Conservation (phyloP, 2,113 vertebrate genomes). For the Hystrix brachyura region DNA sequence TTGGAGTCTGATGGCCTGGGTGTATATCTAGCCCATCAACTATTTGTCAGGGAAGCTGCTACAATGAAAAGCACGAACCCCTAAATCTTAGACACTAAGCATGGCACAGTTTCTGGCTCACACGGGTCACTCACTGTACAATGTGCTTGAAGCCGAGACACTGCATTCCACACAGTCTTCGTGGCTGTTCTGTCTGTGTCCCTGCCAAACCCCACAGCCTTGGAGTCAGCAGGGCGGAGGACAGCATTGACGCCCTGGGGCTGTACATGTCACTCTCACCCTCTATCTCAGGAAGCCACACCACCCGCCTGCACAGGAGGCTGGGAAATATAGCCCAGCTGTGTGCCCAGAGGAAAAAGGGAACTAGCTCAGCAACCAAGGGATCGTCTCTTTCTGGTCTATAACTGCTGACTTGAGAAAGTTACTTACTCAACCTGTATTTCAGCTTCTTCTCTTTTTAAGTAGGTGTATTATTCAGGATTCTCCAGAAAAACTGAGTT, state of each 20-base stretch:
- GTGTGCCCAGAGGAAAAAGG: neutral
- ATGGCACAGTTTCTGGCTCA: neutral
- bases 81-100: neutral
- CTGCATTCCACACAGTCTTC: neutral
- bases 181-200: neutral
- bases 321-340: neutral
- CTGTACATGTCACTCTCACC: neutral
- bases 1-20: neutral
- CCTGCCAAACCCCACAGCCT: neutral
- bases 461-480: neutral
- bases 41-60: slow-evolving; percentile 14
- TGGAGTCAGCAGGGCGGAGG: neutral
- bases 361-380: neutral
- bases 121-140: neutral
- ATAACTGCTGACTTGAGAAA: slow-evolving; percentile 9
- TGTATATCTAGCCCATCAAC: neutral
- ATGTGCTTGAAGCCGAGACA: neutral
- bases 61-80: neutral
- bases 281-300: neutral
- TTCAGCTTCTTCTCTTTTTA: neutral
- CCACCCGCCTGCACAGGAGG: neutral
- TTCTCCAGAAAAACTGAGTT: neutral
- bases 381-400: neutral
- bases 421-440: neutral
- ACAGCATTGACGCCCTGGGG: neutral